phyloP scores from a whole-genome alignment of 2,888 invertebrate species.

The Agrochola lychnidis region DNA sequence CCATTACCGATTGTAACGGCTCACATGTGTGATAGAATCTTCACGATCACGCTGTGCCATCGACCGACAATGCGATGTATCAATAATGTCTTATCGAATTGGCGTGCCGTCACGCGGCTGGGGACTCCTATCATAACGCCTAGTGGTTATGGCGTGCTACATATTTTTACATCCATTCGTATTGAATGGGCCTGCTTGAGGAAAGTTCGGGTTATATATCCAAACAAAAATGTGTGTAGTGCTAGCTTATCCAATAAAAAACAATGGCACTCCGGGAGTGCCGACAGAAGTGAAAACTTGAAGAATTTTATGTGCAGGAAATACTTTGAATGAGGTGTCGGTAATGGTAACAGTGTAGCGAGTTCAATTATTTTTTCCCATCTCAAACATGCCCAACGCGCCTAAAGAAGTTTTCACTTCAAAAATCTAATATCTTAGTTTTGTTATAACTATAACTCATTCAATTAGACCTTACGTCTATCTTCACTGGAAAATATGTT shows the following conservation, averaged over 20 bases:
- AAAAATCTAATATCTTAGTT: background rate
- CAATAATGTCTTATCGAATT: conserved; percentile 87
- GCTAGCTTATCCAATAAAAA: background rate
- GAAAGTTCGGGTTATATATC: conserved; percentile 4
- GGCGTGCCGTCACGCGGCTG: conserved; percentile 70
- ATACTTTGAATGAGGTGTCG: too few relatives aligned
- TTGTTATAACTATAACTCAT: background rate
- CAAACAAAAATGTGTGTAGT: conserved; percentile 2
- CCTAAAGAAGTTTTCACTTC: too few relatives aligned
- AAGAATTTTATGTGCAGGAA: too few relatives aligned
- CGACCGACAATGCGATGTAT: conserved; percentile 73
- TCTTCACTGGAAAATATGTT: background rate
- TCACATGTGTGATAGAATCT: conserved; percentile 84
- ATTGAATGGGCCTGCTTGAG: conserved; percentile 34
- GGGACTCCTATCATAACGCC: conserved; percentile 70
- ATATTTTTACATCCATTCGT: conserved; percentile 54
- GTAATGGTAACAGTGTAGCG: too few relatives aligned
- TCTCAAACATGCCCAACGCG: too few relatives aligned
- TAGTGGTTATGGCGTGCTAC: conserved; percentile 53
- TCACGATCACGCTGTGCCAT: conserved; percentile 74
- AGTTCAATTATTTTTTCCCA: too few relatives aligned
- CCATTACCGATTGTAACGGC: conserved; percentile 89
- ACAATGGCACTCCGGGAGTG: too few relatives aligned
- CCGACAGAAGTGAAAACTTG: too few relatives aligned
- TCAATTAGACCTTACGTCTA: background rate